phyloP scores from a whole-genome alignment of 2,113 vertebrate species.

The Perognathus longimembris region DNA sequence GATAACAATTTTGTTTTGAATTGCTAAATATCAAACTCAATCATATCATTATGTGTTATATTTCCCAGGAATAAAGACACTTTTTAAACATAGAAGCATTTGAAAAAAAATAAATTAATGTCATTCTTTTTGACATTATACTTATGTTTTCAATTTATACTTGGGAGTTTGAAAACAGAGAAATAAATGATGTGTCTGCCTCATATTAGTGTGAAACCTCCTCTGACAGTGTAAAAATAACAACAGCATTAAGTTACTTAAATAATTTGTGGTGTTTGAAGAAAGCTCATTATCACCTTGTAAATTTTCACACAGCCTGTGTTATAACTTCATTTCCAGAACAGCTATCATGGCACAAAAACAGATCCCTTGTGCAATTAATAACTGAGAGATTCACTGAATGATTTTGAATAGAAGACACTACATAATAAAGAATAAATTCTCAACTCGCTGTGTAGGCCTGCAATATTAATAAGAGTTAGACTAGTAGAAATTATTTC shows the following conservation, averaged over 20 bases:
- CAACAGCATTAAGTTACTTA: constrained; percentile 76
- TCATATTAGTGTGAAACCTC: constrained; percentile 71
- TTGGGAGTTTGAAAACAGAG: constrained; percentile 81
- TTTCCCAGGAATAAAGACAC: constrained; percentile 63
- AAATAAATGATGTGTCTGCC: constrained; percentile 78
- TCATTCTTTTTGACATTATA: constrained; percentile 78
- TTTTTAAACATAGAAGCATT: constrained; percentile 65
- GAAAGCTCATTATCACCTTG: constrained; percentile 84
- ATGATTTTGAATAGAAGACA: constrained; percentile 70
- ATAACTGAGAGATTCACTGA: constrained; percentile 68
- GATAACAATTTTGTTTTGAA: neutral
- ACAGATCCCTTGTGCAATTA: constrained; percentile 53
- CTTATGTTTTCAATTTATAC: constrained; percentile 78
- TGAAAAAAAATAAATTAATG: constrained; percentile 76
- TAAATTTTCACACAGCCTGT: constrained; percentile 76
- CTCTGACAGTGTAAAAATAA: constrained; percentile 78
- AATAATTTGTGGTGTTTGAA: constrained; percentile 83
- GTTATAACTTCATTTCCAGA: constrained; percentile 79
- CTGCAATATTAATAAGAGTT: constrained; percentile 57
- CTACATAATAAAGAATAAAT: constrained; percentile 29
- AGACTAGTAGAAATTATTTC: constrained; percentile 1
- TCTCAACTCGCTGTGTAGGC: neutral
- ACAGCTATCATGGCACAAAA: constrained; percentile 66
- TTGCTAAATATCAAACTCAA: constrained; percentile 23
- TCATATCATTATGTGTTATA: neutral